Evolutionary conservation across 2,113 vertebrate species (phyloP), one percentile per base, ranked within the genome.

Genomic region (Syrmaticus mikado): DNA sequence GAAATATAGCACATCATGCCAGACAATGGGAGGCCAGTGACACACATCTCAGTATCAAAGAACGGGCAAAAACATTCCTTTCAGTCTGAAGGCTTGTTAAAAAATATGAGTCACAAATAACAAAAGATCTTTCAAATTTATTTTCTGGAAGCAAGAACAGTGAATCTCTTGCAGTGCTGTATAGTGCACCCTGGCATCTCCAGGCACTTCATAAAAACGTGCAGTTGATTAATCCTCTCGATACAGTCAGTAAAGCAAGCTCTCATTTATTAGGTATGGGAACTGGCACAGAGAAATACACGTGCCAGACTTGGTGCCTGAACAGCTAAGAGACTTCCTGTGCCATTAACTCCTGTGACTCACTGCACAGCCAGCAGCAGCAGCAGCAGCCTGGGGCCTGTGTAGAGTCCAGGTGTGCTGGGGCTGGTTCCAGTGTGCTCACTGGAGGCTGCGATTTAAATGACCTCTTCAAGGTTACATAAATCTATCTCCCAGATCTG

Each of bases 351-450:
- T 38, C 48, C 21, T 12, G 65, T 0, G 1, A 45, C 45, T 57
- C 1, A 2, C 46, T 32, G 18, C 52, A 3, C 5, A 1, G 0
- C 34, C 62, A 66, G 30, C 46, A 58, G 46, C 62, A 66, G 30
- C 46, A 58, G 46, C 0, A 4, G 25, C 46, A 50, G 75, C 30
- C 46, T 5, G 3, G 48, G 14, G 22, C 53, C 27, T n/a, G 45
- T 12, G 38, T 4, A 8, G 52, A 73, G 48, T 10, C 8, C 43
- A 20, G 11, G 12, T 2, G 28, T 18, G 7, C 2, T 2, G 0
- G 25, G 19, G 45, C 45, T 32, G 7, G 48, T 30, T 32, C 25
- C 30, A 8, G 13, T 6, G 24, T 4, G 0, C 10, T n/a, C 71
- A 32, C 21, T 34, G 34, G 8, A 87, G 18, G 8, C 43, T 55